phyloP scores from a whole-genome alignment of 2,113 vertebrate species.

The Ramphastos sulfuratus region DNA sequence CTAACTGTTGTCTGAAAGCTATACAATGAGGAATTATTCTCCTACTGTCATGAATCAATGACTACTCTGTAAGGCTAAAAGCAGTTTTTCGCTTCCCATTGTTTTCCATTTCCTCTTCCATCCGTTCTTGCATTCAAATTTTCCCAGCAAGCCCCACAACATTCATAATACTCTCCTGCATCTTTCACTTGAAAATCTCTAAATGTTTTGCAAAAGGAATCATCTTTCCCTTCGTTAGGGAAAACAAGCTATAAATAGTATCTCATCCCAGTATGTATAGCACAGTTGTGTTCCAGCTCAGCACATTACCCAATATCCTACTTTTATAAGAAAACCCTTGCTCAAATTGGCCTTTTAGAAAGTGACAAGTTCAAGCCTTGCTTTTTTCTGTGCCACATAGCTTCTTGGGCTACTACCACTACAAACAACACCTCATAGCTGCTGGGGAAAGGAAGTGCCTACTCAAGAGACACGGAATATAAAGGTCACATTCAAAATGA shows the following conservation, averaged over 20 bases:
- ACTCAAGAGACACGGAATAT: neutral
- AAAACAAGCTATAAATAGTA: neutral
- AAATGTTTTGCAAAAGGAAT: neutral
- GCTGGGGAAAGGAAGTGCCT: neutral
- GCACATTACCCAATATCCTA: neutral
- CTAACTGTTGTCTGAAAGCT: conserved; percentile 29
- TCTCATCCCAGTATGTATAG: neutral
- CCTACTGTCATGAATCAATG: conserved; percentile 31
- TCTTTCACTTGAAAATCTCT: neutral
- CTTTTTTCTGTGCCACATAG: neutral
- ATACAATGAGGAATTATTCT: conserved; percentile 42
- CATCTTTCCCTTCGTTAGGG: neutral
- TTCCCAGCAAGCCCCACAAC: neutral
- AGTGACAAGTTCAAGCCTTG: neutral
- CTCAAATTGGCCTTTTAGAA: neutral
- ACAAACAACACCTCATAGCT: neutral
- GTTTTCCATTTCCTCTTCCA: neutral
- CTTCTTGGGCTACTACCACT: neutral
- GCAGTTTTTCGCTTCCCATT: conserved; percentile 9
- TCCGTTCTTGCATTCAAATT: neutral
- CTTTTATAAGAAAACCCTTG: neutral
- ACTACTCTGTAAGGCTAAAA: conserved; percentile 34
- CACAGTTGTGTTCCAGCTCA: neutral
- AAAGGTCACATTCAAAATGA: neutral
- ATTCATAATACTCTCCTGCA: neutral